phyloP scores from a whole-genome alignment of 2,888 invertebrate species.

The Ceriagrion tenellum region DNA sequence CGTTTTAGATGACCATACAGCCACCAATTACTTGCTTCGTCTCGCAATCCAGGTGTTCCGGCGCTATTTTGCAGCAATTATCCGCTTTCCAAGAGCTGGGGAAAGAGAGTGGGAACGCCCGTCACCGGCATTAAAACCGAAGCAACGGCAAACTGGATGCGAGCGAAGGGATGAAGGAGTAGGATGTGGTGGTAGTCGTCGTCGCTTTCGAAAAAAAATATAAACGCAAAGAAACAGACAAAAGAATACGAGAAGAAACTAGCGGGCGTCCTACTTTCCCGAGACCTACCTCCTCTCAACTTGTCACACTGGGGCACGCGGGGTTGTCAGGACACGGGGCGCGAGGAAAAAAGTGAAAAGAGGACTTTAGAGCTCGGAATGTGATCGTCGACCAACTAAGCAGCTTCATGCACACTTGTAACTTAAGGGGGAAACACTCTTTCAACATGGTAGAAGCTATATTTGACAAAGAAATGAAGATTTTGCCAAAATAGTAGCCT shows the following conservation, averaged over 20 bases:
- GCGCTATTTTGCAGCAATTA: background rate
- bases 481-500: too few relatives aligned
- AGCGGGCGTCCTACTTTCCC: background rate
- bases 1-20: background rate
- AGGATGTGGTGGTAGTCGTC: background rate
- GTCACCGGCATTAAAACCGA: background rate
- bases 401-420: background rate
- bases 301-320: background rate
- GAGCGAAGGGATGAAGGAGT: background rate
- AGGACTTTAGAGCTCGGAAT: background rate
- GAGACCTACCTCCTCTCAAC: background rate
- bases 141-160: background rate
- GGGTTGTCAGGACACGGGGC: background rate
- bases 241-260: background rate
- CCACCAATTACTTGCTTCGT: background rate
- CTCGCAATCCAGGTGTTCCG: background rate
- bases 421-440: too few relatives aligned
- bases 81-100: background rate
- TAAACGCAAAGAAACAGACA: background rate
- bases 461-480: too few relatives aligned
- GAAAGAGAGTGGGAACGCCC: background rate
- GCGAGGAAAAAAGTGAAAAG: slow-evolving; percentile 14
- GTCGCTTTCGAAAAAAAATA: background rate
- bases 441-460: too few relatives aligned
- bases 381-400: background rate